A percentile compares a stretch with the other conserved stretches of the same genome.
Evolutionary conservation across 1,140 invertebrate species (phyloP).

Genomic region (Drosophila albomicans): DNA sequence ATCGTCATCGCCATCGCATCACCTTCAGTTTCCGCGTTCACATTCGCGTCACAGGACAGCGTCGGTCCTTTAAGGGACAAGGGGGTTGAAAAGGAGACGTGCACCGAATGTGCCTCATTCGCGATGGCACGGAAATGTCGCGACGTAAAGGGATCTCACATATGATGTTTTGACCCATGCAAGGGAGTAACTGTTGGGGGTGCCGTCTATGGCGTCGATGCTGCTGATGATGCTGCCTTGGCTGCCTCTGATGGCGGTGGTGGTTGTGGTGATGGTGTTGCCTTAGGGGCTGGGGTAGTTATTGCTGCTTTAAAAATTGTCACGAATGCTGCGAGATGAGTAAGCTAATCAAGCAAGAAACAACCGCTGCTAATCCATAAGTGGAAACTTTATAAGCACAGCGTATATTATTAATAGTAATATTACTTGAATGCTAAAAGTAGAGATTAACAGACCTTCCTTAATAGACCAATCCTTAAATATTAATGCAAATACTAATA

Average conservation of each 20-base stretch:
- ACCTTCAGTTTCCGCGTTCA: constrained; percentile 14
- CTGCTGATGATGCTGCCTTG: not conserved
- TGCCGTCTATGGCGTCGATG: constrained; percentile 8
- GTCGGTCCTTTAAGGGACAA: constrained; percentile 11
- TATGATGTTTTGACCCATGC: constrained; percentile 39
- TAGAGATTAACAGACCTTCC: no score
- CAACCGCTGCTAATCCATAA: not conserved
- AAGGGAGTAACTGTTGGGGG: constrained; percentile 6
- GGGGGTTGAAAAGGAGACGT: constrained; percentile 37
- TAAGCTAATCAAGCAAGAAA: constrained; percentile 11
- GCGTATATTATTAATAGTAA: no score
- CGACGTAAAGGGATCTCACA: constrained; percentile 28
- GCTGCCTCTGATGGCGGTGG: not conserved
- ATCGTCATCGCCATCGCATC: constrained; percentile 3
- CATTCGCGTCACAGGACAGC: constrained; percentile 14
- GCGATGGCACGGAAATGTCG: constrained; percentile 24
- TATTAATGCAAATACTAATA: no score
- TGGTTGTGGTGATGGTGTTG: not conserved
- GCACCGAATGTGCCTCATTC: constrained; percentile 12
- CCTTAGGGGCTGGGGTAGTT: constrained; percentile 11
- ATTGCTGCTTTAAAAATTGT: constrained; percentile 11
- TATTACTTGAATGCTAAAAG: no score
- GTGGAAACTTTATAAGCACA: no score
- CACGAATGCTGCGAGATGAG: not conserved
- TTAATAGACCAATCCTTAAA: no score